Percentiles rank a stretch among this genome's conserved stretches.
Evolutionary conservation across 2,113 vertebrate species (phyloP).

Genomic region (Oenanthe melanoleuca): DNA sequence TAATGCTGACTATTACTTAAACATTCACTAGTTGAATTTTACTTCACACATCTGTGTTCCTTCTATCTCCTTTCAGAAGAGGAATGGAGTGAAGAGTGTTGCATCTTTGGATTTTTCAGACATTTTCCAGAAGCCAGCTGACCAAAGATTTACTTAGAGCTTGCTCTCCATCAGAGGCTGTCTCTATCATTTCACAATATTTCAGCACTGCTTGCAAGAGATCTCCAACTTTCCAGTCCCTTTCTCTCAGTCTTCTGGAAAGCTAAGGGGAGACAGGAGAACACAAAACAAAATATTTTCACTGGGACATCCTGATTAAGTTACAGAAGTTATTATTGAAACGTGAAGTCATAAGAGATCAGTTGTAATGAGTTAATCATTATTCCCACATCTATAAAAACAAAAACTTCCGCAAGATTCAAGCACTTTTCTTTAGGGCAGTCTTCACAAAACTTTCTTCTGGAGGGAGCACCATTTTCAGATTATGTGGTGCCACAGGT

Average conservation of each 20-base stretch:
- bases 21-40: slow-evolving; percentile 36
- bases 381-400: slow-evolving; percentile 59
- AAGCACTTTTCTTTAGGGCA: neutral
- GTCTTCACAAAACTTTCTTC: slow-evolving; percentile 23
- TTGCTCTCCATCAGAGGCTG: slow-evolving; percentile 41
- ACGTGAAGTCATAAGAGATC: slow-evolving; percentile 13
- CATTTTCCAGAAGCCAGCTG: slow-evolving; percentile 88
- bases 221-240: slow-evolving; percentile 87
- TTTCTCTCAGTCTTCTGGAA: slow-evolving; percentile 82
- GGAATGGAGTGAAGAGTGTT: slow-evolving; percentile 32
- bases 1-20: slow-evolving; percentile 46
- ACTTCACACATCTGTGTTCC: slow-evolving; percentile 13
- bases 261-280: slow-evolving; percentile 75
- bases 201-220: slow-evolving; percentile 88
- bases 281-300: slow-evolving; percentile 4
- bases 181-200: slow-evolving; percentile 82
- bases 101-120: slow-evolving; percentile 70
- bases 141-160: slow-evolving; percentile 78
- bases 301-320: slow-evolving; percentile 10
- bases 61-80: slow-evolving; percentile 39
- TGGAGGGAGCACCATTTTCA: slow-evolving; percentile 34
- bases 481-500: slow-evolving; percentile 48
- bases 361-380: slow-evolving; percentile 23
- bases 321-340: slow-evolving; percentile 24
- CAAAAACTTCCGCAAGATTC: slow-evolving; percentile 44